Percentiles rank a stretch among this genome's conserved stretches.
phyloP scores from a whole-genome alignment of 2,888 invertebrate species.

The Clitarchus hookeri region DNA sequence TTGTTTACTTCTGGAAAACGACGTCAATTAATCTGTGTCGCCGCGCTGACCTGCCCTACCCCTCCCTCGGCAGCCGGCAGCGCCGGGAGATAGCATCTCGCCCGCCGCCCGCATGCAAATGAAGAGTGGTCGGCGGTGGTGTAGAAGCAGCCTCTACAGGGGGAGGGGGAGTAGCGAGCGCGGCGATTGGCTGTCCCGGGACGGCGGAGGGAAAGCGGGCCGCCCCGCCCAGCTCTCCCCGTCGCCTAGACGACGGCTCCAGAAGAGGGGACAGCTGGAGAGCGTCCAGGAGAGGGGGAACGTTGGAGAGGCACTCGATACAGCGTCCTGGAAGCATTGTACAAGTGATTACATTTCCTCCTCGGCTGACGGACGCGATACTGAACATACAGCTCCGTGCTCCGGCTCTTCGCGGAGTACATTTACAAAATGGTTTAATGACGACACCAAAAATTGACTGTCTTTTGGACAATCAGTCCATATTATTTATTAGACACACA shows the following conservation, averaged over 20 bases:
- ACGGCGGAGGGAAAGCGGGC: background rate
- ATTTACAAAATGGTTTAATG: too few relatives aligned
- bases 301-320: background rate
- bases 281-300: background rate
- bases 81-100: background rate
- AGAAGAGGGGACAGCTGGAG: background rate
- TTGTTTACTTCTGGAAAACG: background rate
- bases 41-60: background rate
- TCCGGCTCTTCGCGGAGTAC: too few relatives aligned
- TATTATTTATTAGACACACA: too few relatives aligned
- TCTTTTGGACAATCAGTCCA: too few relatives aligned
- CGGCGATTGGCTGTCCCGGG: background rate
- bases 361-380: background rate
- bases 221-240: constrained; percentile 1
- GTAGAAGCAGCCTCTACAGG: background rate
- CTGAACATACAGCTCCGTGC: background rate
- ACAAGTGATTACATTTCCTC: background rate
- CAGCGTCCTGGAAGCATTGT: background rate
- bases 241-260: background rate
- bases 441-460: too few relatives aligned
- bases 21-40: background rate
- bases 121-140: background rate
- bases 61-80: background rate
- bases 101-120: background rate
- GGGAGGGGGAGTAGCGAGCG: background rate